Evolutionary conservation across 2,888 invertebrate genomes (phyloP), one percentile per base, ranked within the genome.

Genomic region (Petrolisthes cinctipes): DNA sequence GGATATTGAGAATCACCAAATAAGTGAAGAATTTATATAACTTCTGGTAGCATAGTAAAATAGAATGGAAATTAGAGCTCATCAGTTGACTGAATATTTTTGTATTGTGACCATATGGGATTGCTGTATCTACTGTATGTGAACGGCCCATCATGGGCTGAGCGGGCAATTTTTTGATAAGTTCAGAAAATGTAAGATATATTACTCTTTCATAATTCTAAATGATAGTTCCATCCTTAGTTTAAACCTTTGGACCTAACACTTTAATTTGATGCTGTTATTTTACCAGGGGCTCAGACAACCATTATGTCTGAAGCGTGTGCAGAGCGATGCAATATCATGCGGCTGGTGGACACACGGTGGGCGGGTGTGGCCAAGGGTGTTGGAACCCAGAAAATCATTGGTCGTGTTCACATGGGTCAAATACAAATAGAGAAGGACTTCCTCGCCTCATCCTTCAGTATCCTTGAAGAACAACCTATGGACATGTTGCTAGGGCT

Each of bases 401-500:
- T 98, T 90, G 99, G 99, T 0, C 95, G 99, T 89, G 98, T 99
- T 91, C 99, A 99, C 93, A 97, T 98, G 96, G 97, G 97, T 9
- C 98, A 99, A 93, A 97, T 99, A 93, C 97, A 99, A 93, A 99
- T 99, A 91, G 98, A 97, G 92, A 96, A 95, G 91, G 97, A 97
- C 92, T 98, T 97, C 93, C 94, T 99, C 75, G 97, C 98, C 1
- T 98, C 98, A 4, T 98, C 98, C 73, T 99, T 99, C 93, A 98
- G 98, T 57, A 98, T 99, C 71, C 94, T 99, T 80, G 97, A 98
- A 92, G 97, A 99, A 92, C 99, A 99, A 93, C 97, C 98, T 0
- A 98, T 99, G 98, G 99, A 99, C 92, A 98, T 99, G 97, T 94
- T 99, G 87, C 94, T 99, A 17, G 99, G 99, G 0, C 94, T 99